Base-by-base conservation (phyloP, 2,797 vertebrate genomes). In the Halcyon chelicuti region DNA sequence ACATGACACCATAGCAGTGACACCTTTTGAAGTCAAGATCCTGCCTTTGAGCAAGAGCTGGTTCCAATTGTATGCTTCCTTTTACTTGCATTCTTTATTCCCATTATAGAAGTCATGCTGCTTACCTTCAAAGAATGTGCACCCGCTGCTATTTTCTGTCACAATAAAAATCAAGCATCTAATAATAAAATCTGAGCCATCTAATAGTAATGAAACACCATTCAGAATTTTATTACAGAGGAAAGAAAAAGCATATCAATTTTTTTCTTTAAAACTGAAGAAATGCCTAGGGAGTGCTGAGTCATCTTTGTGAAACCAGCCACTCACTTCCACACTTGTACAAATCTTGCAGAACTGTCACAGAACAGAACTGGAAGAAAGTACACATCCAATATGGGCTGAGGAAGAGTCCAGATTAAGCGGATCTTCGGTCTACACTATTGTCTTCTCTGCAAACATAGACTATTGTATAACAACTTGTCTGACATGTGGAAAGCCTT, bases 51-150 rank as follows among this genome's bases (percentile, higher is more conserved):
- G 35, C 5, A 52, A 86, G 13, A 57, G 19, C 11, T 84, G 37
- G 14, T 66, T 87, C 46, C 28, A 65, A 47, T 13, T 91, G 49
- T 78, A 89, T 84, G 40, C 52, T 68, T 72, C 35, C 58, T 78
- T 95, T 81, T 44, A 35, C 26, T 44, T 77, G 13, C 6, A 33
- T 88, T 75, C 61, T 87, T 90, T 86, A 80, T 80, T 88, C 40
- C 23, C 25, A 28, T 44, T 87, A 52, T 17, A 82, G 37, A 42
- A 75, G 46, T 44, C 31, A 37, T 1, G 16, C 39, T 82, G 19
- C 51, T 93, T 74, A 40, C n/a, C 67, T 68, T 81, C 81, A 77
- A 58, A 29, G 52, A 88, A 68, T 0, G 1, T 79, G 60, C 0
- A 0, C 35, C 28, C 82, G 61, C 42, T 46, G 14, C 26, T 93